A percentile compares a stretch with the other conserved stretches of the same genome.
Evolutionary conservation across 2,797 vertebrate genomes (phyloP).

Genomic region (Thaleichthys pacificus): DNA sequence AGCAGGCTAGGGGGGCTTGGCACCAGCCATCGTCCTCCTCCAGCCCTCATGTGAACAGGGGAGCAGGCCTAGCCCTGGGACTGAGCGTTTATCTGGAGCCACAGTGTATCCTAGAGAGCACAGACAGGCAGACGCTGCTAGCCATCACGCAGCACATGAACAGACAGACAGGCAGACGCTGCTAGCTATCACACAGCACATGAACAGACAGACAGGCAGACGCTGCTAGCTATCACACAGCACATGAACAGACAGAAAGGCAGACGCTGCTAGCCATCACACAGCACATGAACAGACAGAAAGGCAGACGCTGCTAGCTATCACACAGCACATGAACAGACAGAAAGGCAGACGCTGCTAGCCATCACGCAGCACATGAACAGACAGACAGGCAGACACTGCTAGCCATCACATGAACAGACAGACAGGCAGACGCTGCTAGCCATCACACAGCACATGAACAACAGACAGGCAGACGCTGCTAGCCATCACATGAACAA

Average conservation of each 20-base stretch:
- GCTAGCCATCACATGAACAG: conserved; percentile 54
- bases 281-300: conserved; percentile 69
- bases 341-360: conserved; percentile 21
- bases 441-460: conserved; percentile 62
- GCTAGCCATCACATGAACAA: neutral
- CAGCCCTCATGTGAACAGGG: conserved; percentile 55
- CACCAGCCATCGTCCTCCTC: conserved; percentile 22
- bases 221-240: conserved; percentile 72
- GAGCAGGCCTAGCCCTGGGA: conserved; percentile 45
- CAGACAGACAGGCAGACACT: conserved; percentile 42
- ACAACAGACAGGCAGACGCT: conserved; percentile 10
- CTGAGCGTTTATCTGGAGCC: conserved; percentile 21
- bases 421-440: conserved; percentile 33
- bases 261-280: conserved; percentile 75
- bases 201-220: conserved; percentile 75
- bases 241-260: conserved; percentile 71
- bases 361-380: conserved; percentile 55
- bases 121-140: conserved; percentile 74
- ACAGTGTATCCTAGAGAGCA: conserved; percentile 57
- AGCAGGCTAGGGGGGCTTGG: neutral
- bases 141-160: conserved; percentile 73
- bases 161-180: conserved; percentile 75
- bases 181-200: conserved; percentile 67
- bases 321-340: conserved; percentile 70
- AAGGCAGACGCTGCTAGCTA: conserved; percentile 74